phyloP scores from a whole-genome alignment of 2,113 vertebrate genomes.

The Excalfactoria chinensis region DNA sequence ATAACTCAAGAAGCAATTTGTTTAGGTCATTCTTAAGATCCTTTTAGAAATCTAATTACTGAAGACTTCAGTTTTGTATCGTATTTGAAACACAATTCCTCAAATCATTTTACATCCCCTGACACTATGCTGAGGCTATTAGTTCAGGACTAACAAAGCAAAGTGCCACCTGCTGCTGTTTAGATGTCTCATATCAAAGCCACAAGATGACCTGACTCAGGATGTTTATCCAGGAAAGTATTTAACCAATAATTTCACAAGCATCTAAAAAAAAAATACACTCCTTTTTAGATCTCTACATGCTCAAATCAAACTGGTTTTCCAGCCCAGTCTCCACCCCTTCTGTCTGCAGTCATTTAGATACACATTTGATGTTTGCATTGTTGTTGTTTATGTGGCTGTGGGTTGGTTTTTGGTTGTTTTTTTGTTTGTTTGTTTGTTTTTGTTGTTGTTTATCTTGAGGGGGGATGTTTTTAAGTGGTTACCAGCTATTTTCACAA shows the following conservation, averaged over 20 bases:
- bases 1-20: not conserved
- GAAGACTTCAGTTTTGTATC: not conserved
- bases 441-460: not conserved
- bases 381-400: not conserved
- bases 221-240: not conserved
- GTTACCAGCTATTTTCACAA: not conserved
- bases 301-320: not conserved
- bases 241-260: not conserved
- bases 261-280: not conserved
- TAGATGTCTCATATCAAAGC: not conserved
- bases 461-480: accelerated
- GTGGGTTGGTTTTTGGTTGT: not conserved
- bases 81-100: not conserved
- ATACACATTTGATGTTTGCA: not conserved
- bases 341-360: not conserved
- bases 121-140: not conserved
- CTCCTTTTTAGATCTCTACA: not conserved
- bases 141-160: not conserved
- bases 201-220: not conserved
- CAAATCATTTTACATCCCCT: not conserved
- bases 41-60: not conserved
- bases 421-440: not conserved
- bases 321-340: not conserved
- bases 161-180: not conserved
- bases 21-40: not conserved